Base-by-base conservation (phyloP, 2,888 invertebrate species). In the Sesia bembeciformis region DNA sequence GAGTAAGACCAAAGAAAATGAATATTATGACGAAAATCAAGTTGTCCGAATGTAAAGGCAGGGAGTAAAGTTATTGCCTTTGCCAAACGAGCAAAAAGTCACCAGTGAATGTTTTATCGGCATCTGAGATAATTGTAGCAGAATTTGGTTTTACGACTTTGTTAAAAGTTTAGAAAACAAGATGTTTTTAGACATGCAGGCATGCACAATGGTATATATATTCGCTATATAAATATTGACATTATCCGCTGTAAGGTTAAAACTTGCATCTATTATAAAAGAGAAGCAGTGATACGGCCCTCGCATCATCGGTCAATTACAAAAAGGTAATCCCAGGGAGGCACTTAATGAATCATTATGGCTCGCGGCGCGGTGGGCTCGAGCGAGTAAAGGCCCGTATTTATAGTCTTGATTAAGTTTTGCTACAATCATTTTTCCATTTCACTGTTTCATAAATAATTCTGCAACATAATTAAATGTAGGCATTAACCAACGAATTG, bases 301-400 rank as follows among this genome's bases (percentile, higher is more conserved):
- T 82, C 84, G 82, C 83, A 86, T 85, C 87, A 88, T 84, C 87
- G 85, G 84, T 85, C 86, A 86, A 85, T 86, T 88, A 88, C 88
- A 87, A 87, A 86, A 86, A 87, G 84, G 84, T 84, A 86, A 87
- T 87, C 86, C 86, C 83, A 74, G 74, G 78, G 83, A 85, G 86
- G 87, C 85, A 85, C 83, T 88, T 88, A 88, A 88, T 88, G 87
- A 88, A 86, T 88, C 87, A 88, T 88, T 88, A 88, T 78, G 77
- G 77, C 76, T 70, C 71, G 71, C 75, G 78, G 80, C 78, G 71
- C 62, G 65, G 67, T 66, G 67, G 63, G 66, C 68, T 65, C 77
- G 76, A 68, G 74, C 77, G 76, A 68, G 70, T 76, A 79, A 83
- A 63, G 69, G 53, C 56, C 68, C 61, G 64, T 66, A 87, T 84